These are phyloP conservation scores for Xiphorhynchus elegans DNA, from an alignment of 2,113 vertebrate species.

Conservation along the genomic window DNA sequence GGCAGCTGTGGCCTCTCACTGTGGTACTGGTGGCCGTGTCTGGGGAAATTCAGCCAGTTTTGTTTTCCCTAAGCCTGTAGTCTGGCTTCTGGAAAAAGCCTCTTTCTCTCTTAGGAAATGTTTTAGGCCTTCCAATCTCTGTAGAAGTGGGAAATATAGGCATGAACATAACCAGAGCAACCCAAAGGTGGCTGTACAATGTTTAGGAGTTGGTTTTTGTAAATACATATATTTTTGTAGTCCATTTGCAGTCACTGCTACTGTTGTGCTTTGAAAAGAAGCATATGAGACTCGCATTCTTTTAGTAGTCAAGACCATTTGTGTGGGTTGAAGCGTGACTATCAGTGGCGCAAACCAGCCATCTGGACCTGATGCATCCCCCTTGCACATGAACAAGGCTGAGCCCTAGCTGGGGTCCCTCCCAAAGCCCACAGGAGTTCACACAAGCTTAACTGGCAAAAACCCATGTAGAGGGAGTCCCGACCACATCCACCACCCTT, in stretches of 20 bases:
- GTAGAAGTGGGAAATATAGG: neutral
- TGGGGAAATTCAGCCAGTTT: neutral
- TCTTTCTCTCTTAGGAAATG: neutral
- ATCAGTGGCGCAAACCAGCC: neutral
- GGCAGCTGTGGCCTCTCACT: neutral
- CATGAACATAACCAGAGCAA: neutral
- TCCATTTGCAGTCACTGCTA: neutral
- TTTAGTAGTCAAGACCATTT: neutral
- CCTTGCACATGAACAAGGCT: too few relatives aligned
- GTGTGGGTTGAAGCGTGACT: neutral
- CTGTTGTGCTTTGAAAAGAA: neutral
- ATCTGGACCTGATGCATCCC: neutral
- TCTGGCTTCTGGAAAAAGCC: neutral
- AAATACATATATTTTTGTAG: neutral
- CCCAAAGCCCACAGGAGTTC: neutral
- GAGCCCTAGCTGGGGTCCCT: neutral
- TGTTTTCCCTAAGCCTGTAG: neutral
- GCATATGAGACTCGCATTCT: accelerated
- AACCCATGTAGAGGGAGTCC: accelerated
- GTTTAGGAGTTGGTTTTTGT: neutral
- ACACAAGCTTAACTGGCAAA: neutral
- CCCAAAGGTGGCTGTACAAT: neutral
- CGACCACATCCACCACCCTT: neutral
- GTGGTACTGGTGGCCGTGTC: neutral
- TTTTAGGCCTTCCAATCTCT: neutral